A percentile compares a stretch with the other conserved stretches of the same genome.
phyloP scores from a whole-genome alignment of 2,888 invertebrate species.

The Metacarcinus magister region DNA sequence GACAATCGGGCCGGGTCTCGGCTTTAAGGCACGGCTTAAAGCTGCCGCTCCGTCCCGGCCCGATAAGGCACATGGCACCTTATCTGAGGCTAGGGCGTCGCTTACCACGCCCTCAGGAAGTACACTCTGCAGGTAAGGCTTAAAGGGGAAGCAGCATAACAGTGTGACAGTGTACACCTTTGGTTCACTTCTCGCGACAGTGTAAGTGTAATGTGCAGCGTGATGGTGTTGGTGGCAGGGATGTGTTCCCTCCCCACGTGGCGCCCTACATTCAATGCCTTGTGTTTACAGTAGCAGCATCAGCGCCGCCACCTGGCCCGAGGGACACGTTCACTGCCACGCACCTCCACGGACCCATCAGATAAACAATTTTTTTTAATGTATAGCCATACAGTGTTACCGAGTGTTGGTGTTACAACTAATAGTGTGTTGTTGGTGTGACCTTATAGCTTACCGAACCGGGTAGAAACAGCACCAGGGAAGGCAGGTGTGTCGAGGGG shows the following conservation, averaged over 20 bases:
- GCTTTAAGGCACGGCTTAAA: constrained; percentile 19
- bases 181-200: no score
- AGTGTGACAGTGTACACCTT: not conserved
- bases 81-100: not conserved
- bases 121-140: not conserved
- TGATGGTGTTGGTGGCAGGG: not conserved
- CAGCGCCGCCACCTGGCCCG: not conserved
- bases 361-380: not conserved
- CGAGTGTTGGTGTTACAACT: not conserved
- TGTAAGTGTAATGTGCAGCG: not conserved
- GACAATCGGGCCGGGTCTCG: not conserved
- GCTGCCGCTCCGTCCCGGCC: not conserved
- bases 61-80: not conserved
- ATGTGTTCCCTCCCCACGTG: not conserved
- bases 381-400: not conserved
- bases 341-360: not conserved
- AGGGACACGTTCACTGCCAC: not conserved
- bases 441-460: no score
- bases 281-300: not conserved
- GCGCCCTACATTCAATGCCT: not conserved
- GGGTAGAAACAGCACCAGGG: not conserved
- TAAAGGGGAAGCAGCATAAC: not conserved
- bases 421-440: no score
- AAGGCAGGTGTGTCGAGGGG: not conserved
- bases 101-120: not conserved